Percentiles rank a stretch among this genome's conserved stretches.
Conservation (phyloP, 2,113 vertebrate species). For the Bucco capensis region DNA sequence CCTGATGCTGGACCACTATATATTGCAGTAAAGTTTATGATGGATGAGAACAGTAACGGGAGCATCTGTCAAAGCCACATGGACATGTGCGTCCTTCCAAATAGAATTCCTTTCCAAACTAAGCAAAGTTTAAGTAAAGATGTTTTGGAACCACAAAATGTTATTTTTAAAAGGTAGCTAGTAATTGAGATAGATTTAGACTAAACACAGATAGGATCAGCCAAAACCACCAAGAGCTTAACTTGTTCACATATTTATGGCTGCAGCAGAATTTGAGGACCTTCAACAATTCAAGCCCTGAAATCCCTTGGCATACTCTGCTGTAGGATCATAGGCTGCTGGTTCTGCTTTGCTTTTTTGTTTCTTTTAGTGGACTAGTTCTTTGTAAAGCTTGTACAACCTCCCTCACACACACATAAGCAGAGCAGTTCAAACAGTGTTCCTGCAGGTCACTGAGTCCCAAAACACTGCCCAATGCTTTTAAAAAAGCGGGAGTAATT, state of each 20-base stretch:
- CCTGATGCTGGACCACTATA: neutral
- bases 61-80: constrained; percentile 14
- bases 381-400: neutral
- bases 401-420: neutral
- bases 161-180: constrained; percentile 57
- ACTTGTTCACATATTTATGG: constrained; percentile 30
- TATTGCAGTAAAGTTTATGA: neutral
- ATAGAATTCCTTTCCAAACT: constrained; percentile 51
- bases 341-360: neutral
- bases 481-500: neutral
- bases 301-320: neutral
- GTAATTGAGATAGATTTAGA: constrained; percentile 49
- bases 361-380: neutral
- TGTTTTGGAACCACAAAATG: constrained; percentile 56
- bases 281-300: neutral
- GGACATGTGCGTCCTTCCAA: constrained; percentile 43
- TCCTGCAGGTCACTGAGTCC: neutral
- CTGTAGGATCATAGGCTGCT: neutral
- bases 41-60: neutral
- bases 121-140: constrained; percentile 55
- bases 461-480: neutral
- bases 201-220: neutral
- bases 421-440: neutral
- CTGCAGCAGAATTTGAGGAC: neutral
- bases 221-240: constrained; percentile 10